Conservation (phyloP, 2,797 vertebrate species). For the Lemur catta region DNA sequence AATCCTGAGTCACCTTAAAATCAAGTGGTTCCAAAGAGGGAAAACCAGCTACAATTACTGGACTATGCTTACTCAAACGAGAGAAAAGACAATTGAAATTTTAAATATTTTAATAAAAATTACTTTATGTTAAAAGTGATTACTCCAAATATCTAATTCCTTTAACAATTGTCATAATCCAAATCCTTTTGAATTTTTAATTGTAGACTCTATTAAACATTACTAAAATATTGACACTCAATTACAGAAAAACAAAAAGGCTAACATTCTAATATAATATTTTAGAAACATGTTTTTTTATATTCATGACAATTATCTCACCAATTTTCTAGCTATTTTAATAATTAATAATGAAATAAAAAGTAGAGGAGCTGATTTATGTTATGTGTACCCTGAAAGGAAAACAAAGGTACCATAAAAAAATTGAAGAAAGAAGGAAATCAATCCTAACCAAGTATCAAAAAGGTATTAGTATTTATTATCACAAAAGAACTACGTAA, state of each 20-base stretch:
- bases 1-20: not conserved
- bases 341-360: not conserved
- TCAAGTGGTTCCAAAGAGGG: not conserved
- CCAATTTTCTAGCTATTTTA: not conserved
- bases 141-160: not conserved
- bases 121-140: not conserved
- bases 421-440: not conserved
- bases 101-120: not conserved
- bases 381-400: not conserved
- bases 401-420: not conserved
- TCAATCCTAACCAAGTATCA: not conserved
- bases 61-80: not conserved
- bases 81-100: not conserved
- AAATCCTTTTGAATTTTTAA: not conserved
- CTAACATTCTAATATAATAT: not conserved
- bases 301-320: not conserved
- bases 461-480: not conserved
- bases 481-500: not conserved
- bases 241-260: not conserved
- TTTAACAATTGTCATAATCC: not conserved
- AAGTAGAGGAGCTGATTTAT: not conserved
- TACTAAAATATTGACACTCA: not conserved
- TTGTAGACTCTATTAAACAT: not conserved
- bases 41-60: not conserved
- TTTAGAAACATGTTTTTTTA: not conserved